A percentile compares a stretch with the other conserved stretches of the same genome.
These are phyloP conservation scores for Benthosema pterotum DNA, from an alignment of 2,797 vertebrate genomes.

Conservation along the genomic window DNA sequence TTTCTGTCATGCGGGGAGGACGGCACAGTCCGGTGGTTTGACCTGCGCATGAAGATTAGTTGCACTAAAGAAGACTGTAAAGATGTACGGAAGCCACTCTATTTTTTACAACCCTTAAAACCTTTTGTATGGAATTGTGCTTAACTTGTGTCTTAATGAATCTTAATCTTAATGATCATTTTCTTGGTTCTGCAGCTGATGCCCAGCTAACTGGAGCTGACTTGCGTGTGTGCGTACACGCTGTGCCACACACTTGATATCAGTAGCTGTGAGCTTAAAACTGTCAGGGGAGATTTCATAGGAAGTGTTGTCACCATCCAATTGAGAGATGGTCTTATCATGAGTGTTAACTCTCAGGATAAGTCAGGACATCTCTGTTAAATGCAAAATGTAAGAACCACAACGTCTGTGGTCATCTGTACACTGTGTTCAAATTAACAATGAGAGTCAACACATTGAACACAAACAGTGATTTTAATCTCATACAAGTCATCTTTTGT, in stretches of 20 bases:
- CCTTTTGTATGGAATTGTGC: background rate
- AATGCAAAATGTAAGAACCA: background rate
- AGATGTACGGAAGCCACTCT: slow-evolving; percentile 85
- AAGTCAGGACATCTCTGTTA: background rate
- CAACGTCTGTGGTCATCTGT: background rate
- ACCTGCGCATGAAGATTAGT: slow-evolving; percentile 95
- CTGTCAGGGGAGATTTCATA: slow-evolving; percentile 34
- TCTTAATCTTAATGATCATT: slow-evolving; percentile 20
- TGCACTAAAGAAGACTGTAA: slow-evolving; percentile 99
- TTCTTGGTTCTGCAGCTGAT: slow-evolving; percentile 19
- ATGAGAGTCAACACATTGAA: no score
- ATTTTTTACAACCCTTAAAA: background rate
- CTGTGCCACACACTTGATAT: slow-evolving; percentile 24
- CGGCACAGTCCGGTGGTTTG: slow-evolving; percentile 97
- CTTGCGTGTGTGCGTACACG: slow-evolving; percentile 3
- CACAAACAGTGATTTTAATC: no score
- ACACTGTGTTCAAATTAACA: background rate
- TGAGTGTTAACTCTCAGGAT: slow-evolving; percentile 15
- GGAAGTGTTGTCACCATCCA: slow-evolving; percentile 11
- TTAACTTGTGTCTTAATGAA: background rate
- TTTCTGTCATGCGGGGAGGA: slow-evolving; percentile 98
- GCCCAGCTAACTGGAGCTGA: slow-evolving; percentile 11
- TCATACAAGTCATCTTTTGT: background rate
- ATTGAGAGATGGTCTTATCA: no score
- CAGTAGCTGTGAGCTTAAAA: slow-evolving; percentile 40